Conservation (phyloP, 2,888 invertebrate species). For the Mimas tiliae region DNA sequence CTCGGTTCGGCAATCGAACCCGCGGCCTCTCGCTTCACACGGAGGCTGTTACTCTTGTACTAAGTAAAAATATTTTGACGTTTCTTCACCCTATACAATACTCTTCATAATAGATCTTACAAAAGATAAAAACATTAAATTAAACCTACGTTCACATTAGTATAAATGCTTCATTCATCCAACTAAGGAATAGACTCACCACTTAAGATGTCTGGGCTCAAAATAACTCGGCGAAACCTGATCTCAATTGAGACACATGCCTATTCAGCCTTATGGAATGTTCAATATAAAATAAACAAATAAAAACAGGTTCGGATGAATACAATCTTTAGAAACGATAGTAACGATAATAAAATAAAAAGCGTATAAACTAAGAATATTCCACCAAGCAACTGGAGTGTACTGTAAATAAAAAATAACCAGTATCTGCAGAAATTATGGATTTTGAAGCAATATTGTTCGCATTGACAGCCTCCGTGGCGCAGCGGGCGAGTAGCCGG, state of each 20-base stretch:
- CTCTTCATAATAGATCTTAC: background rate
- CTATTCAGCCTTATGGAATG: slow-evolving; percentile 12
- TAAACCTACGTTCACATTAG: background rate
- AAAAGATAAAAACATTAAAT: slow-evolving; percentile 5
- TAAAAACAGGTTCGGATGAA: background rate
- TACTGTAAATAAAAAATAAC: background rate
- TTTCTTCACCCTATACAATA: background rate
- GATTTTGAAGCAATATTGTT: background rate
- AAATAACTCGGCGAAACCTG: slow-evolving; percentile 12
- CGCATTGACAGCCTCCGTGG: too few species aligned
- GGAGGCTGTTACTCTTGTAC: too few species aligned
- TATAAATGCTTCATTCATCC: slow-evolving; percentile 2
- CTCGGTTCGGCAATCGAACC: too few species aligned
- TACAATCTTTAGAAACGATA: background rate
- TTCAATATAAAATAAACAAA: slow-evolving; percentile 2
- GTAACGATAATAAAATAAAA: background rate
- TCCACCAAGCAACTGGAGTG: background rate
- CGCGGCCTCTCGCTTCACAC: too few species aligned
- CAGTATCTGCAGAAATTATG: background rate
- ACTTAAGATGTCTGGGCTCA: slow-evolving; percentile 18
- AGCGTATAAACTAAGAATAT: background rate
- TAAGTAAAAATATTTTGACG: background rate
- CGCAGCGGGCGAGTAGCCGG: too few species aligned
- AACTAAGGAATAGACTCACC: background rate
- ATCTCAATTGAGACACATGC: slow-evolving; percentile 18